Evolutionary conservation across 2,888 invertebrate genomes (phyloP).

Genomic region (Chamaedrilus cognettii): DNA sequence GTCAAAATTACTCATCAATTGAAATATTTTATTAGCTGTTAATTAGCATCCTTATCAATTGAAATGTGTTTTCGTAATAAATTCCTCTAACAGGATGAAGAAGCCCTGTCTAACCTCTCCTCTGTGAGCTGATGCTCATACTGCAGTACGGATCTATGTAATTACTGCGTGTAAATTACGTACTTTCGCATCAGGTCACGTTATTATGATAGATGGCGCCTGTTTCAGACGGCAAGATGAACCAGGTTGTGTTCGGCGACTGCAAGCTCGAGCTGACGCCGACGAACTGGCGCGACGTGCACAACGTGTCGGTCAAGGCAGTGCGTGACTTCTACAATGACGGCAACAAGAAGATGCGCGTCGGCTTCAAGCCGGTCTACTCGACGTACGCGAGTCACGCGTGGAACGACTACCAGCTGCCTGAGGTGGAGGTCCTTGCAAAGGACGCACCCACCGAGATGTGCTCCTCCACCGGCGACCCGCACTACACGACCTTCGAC

Average conservation of each 20-base stretch:
- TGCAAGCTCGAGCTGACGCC: constrained; percentile 36
- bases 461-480: constrained; percentile 36
- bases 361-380: constrained; percentile 33
- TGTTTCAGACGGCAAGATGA: constrained; percentile 36
- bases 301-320: constrained; percentile 34
- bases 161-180: too few relatives aligned
- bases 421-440: constrained; percentile 29
- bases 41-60: too few relatives aligned
- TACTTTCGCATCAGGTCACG: too few relatives aligned
- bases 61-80: too few relatives aligned
- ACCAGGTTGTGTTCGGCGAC: constrained; percentile 37
- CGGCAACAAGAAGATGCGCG: constrained; percentile 32
- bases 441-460: constrained; percentile 28
- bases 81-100: too few relatives aligned
- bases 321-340: constrained; percentile 37
- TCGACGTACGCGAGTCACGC: constrained; percentile 29
- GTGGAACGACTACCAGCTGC: constrained; percentile 35
- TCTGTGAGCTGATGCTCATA: too few relatives aligned
- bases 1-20: too few relatives aligned
- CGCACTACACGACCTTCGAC: constrained; percentile 35
- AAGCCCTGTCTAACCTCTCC: too few relatives aligned
- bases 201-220: too few relatives aligned
- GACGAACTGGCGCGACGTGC: constrained; percentile 30
- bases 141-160: too few relatives aligned
- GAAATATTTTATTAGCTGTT: too few relatives aligned